Conservation (phyloP, 2,888 invertebrate species). For the Antitype chi region DNA sequence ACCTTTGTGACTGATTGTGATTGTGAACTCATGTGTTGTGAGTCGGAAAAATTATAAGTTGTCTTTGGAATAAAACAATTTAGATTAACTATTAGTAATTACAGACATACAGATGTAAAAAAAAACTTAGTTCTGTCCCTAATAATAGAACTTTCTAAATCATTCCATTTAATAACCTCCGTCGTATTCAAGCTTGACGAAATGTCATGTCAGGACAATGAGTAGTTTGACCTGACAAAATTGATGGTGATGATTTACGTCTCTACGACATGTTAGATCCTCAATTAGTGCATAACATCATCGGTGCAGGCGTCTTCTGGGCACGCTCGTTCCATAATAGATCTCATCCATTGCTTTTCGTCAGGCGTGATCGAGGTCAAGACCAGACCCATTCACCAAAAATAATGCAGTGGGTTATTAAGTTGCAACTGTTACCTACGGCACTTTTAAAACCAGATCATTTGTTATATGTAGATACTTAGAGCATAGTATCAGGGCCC, state of each 20-base stretch:
- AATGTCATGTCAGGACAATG: conserved; percentile 23
- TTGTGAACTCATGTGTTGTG: not conserved
- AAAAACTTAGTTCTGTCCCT: not conserved
- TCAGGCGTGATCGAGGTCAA: too few species aligned
- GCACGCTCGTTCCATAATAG: too few species aligned
- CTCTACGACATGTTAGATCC: too few species aligned
- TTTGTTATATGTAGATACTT: not conserved
- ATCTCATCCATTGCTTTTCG: too few species aligned
- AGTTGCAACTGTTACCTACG: not conserved
- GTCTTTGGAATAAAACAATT: not conserved
- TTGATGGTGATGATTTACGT: not conserved
- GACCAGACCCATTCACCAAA: too few species aligned
- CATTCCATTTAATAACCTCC: conserved; percentile 13
- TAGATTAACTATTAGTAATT: not conserved
- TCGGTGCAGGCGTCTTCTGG: too few species aligned
- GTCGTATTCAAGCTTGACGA: conserved; percentile 6
- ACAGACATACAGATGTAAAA: too few species aligned
- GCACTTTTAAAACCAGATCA: too few species aligned
- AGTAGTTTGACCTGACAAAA: conserved; percentile 21
- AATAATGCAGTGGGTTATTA: not conserved
- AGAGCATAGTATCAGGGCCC: too few species aligned
- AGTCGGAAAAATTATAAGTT: not conserved
- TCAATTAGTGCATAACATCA: not conserved
- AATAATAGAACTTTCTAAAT: conserved; percentile 5
- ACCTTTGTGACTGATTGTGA: not conserved